Evolutionary conservation across 1,140 invertebrate species (phyloP), one percentile per base, ranked within the genome.

Genomic region (Gonioctena quinquepunctata): DNA sequence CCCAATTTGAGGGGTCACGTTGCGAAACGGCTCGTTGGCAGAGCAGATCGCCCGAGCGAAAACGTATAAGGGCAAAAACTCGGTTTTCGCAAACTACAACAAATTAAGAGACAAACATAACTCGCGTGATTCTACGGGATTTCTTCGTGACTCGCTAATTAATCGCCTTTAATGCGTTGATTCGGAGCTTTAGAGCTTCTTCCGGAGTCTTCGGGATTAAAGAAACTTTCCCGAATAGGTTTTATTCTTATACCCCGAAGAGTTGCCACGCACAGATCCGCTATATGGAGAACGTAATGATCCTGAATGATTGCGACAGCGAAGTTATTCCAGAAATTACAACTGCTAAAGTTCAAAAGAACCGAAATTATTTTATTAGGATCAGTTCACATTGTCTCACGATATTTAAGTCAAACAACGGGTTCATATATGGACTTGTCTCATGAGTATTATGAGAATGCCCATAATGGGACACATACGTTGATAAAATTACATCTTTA

Each of bases 91-190:
- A 21, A 26, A 26, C 16, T 59, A 59, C 56, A 59, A 25, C 21
- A 59, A 59, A 59, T 59, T 59, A 25, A 59, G 25, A 59, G 21
- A 59, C 56, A 59, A 59, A 59, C 56, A 59, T 59, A 59, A 59
- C 56, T 59, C 56, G 56, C 56, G 56, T 59, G 56, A 26, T 26
- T 5, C 56, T 59, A 16, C 21, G 56, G 56, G 56, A 59, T 25
- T 59, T 59, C 56, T n/a, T 59, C 56, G 21, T 25, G 21, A 59
- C 21, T 22, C 56, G n/a, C 56, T 59, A 22, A 59, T 59, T 59
- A 59, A 59, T 59, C 25, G 56, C 25, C 23, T 59, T 59, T 59
- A 59, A 59, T 59, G 56, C 25, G 56, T 59, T 59, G 56, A 59
- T 59, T 59, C 21, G 56, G 52, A n/a, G 33, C 33, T 42, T 42